Conservation (phyloP, 2,797 vertebrate species). For the Catharus ustulatus region DNA sequence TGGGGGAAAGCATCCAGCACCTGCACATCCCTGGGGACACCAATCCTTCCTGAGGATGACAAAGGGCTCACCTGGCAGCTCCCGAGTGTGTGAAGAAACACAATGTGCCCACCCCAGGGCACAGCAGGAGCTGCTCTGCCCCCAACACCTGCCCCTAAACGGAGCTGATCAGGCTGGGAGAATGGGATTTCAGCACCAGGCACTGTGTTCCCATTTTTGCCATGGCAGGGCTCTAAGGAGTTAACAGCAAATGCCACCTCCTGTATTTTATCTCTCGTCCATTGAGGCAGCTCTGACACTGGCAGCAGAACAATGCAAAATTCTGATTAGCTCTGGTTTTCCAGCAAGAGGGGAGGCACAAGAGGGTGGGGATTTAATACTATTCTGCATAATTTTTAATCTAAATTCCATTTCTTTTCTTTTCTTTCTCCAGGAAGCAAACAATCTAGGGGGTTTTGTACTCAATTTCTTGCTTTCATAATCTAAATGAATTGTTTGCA, state of each 20-base stretch:
- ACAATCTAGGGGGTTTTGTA: conserved; percentile 66
- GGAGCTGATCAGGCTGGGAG: fast-evolving
- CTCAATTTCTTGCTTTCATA: conserved; percentile 68
- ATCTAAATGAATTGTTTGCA: conserved; percentile 74
- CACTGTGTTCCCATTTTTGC: fast-evolving
- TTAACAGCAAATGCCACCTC: conserved; percentile 48
- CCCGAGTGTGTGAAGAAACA: background rate
- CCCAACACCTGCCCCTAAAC: fast-evolving
- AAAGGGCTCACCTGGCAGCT: background rate
- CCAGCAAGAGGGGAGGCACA: conserved; percentile 32
- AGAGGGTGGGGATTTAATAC: conserved; percentile 52
- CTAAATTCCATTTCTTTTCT: conserved; percentile 70
- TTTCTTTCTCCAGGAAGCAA: conserved; percentile 66
- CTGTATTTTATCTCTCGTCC: conserved; percentile 32
- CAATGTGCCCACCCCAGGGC: fast-evolving
- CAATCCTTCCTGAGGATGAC: fast-evolving
- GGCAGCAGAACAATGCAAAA: conserved; percentile 46
- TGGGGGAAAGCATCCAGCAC: background rate
- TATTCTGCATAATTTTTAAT: conserved; percentile 69
- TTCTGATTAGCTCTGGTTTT: conserved; percentile 50
- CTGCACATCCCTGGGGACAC: background rate
- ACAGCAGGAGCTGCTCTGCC: background rate
- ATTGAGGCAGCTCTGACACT: conserved; percentile 44
- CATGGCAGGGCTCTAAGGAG: background rate
- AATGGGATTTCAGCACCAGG: fast-evolving